These are phyloP conservation scores for Halocaridina rubra DNA, from an alignment of 2,888 invertebrate genomes.

Conservation along the genomic window DNA sequence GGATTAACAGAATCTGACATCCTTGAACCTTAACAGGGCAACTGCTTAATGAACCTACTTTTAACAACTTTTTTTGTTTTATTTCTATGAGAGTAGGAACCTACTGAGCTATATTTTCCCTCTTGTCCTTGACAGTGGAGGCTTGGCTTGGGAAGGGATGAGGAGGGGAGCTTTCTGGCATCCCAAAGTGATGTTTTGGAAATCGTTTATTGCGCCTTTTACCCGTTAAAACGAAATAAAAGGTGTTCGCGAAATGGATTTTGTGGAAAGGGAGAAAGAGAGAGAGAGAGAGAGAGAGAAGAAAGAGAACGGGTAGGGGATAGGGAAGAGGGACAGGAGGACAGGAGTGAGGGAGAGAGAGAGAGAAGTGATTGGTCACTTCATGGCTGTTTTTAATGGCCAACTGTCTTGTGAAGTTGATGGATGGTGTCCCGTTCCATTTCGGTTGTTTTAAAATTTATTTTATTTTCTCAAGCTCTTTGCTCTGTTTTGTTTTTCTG, in stretches of 20 bases:
- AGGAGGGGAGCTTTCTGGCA: not conserved
- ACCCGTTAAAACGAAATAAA: not conserved
- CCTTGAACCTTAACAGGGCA: no score
- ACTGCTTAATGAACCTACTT: no score
- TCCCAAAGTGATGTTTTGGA: not conserved
- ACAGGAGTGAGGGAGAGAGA: not conserved
- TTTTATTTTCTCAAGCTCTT: not conserved
- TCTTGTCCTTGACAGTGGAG: not conserved
- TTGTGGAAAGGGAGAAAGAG: not conserved
- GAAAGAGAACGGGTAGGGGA: not conserved
- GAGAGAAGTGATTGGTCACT: not conserved
- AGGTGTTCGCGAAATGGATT: not conserved
- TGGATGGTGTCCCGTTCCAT: not conserved
- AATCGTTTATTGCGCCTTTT: not conserved
- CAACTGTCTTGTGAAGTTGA: constrained; percentile 17
- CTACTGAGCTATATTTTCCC: not conserved
- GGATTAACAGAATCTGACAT: no score
- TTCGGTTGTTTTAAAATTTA: not conserved
- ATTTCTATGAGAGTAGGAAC: no score
- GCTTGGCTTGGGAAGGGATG: not conserved
- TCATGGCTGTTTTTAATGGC: constrained; percentile 24
- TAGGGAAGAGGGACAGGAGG: not conserved
- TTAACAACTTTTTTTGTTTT: no score
- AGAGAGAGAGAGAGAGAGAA: not conserved
- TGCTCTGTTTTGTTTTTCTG: not conserved